A percentile compares a stretch with the other conserved stretches of the same genome.
Evolutionary conservation across 2,888 invertebrate species (phyloP).

Genomic region (Lycaena phlaeas): DNA sequence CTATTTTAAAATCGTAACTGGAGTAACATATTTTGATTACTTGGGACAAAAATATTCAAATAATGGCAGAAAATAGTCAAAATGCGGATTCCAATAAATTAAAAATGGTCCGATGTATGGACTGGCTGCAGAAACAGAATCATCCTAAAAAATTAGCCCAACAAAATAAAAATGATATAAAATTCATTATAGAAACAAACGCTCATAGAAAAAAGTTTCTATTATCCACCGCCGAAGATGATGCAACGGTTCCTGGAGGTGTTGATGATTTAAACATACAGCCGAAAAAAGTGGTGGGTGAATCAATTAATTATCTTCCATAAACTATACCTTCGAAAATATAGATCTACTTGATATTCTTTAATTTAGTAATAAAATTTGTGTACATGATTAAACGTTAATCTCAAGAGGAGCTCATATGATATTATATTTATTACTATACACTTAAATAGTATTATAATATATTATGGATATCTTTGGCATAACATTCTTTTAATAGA

Average conservation of each 20-base stretch:
- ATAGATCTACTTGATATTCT: too few relatives aligned
- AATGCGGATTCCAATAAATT: conserved; percentile 19
- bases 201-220: conserved; percentile 49
- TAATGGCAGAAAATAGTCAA: conserved; percentile 1
- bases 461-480: too few relatives aligned
- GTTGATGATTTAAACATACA: conserved; percentile 37
- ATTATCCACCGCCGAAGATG: conserved; percentile 47
- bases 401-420: too few relatives aligned
- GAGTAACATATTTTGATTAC: too few relatives aligned
- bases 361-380: too few relatives aligned
- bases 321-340: too few relatives aligned
- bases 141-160: conserved; percentile 40
- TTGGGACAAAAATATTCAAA: neutral
- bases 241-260: conserved; percentile 48
- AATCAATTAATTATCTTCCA: too few relatives aligned
- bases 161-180: conserved; percentile 54
- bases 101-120: conserved; percentile 40
- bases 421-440: too few relatives aligned
- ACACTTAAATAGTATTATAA: too few relatives aligned
- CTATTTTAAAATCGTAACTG: too few relatives aligned
- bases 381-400: too few relatives aligned
- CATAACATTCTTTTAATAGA: too few relatives aligned
- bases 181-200: conserved; percentile 54
- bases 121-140: conserved; percentile 58
- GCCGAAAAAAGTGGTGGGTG: conserved; percentile 45